Evolutionary conservation across 2,888 invertebrate genomes (phyloP).

Genomic region (Sinhomidia bicolor): DNA sequence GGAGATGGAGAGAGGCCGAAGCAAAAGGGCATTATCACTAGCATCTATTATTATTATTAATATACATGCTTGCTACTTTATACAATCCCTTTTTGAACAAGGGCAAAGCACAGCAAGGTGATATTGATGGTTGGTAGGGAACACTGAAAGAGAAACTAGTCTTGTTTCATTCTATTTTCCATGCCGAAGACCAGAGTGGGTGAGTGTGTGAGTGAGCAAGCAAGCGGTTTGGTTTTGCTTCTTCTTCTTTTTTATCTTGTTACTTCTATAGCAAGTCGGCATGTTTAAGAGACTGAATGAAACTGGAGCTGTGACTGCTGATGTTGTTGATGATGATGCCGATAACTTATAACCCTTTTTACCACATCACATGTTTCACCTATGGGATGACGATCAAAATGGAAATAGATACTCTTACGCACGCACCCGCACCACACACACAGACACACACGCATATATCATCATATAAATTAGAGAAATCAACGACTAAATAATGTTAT

Average conservation of each 20-base stretch:
- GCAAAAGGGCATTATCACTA: not conserved
- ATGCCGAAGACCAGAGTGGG: too few species aligned
- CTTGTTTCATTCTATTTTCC: too few species aligned
- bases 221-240: not conserved
- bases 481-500: slow-evolving; percentile 20
- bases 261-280: not conserved
- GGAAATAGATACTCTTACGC: slow-evolving; percentile 5
- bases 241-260: too few species aligned
- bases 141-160: too few species aligned
- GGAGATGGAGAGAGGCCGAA: not conserved
- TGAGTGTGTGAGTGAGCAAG: not conserved
- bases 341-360: slow-evolving; percentile 24
- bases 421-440: too few species aligned
- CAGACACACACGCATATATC: slow-evolving; percentile 19
- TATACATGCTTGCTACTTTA: too few species aligned
- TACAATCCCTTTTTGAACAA: not conserved
- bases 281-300: not conserved
- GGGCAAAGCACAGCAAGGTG: not conserved
- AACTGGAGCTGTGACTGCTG: too few species aligned
- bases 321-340: too few species aligned
- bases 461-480: slow-evolving; percentile 17
- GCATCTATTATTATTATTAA: not conserved
- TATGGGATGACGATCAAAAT: not conserved
- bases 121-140: too few species aligned
- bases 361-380: slow-evolving; percentile 10